phyloP scores from a whole-genome alignment of 2,888 invertebrate genomes.

The Melieria picta region DNA sequence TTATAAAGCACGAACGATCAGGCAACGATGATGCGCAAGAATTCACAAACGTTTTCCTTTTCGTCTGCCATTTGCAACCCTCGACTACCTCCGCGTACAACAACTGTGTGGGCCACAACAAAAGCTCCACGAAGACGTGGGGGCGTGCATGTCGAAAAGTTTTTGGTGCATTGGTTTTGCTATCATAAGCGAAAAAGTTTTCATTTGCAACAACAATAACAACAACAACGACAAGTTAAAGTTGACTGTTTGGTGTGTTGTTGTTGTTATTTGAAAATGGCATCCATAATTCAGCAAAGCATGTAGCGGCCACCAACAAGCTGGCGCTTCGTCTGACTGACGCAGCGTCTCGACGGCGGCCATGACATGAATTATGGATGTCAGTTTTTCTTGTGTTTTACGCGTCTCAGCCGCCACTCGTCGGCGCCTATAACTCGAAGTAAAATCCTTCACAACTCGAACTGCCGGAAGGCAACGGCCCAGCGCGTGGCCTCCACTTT shows the following conservation, averaged over 20 bases:
- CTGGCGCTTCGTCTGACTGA: neutral
- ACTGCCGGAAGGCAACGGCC: neutral
- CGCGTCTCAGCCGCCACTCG: conserved; percentile 8
- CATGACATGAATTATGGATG: conserved; percentile 59
- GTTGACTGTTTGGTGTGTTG: neutral
- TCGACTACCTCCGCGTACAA: too few species aligned
- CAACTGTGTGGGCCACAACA: neutral
- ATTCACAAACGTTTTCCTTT: conserved; percentile 58
- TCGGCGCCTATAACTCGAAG: neutral
- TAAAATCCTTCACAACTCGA: neutral
- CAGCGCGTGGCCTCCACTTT: conserved; percentile 7
- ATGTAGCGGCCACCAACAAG: neutral
- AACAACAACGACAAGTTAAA: too few species aligned
- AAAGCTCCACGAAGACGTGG: conserved; percentile 22
- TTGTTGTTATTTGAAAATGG: conserved; percentile 18
- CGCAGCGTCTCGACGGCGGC: neutral
- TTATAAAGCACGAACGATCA: conserved; percentile 58
- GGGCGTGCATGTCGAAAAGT: conserved; percentile 53
- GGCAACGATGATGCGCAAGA: conserved; percentile 62
- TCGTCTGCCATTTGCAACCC: neutral
- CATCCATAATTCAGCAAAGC: conserved; percentile 24
- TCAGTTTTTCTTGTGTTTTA: conserved; percentile 51
- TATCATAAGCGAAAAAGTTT: too few species aligned
- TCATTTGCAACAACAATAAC: too few species aligned
- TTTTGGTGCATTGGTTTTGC: conserved; percentile 43